Evolutionary conservation across 1,140 invertebrate species (phyloP), one percentile per base, ranked within the genome.

Genomic region (Cydia fagiglandana): DNA sequence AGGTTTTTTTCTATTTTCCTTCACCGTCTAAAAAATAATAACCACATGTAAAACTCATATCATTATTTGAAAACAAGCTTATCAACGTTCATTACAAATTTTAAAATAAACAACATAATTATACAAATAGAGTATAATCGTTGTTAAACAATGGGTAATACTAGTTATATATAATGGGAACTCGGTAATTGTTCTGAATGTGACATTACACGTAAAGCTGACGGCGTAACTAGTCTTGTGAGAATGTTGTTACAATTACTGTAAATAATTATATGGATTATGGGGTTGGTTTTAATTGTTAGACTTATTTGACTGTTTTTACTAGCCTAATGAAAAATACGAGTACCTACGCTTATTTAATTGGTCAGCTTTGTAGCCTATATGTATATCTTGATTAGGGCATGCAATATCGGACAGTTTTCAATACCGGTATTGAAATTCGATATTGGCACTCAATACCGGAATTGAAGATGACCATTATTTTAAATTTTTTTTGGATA

Each of bases 51-150:
- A 61, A 61, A 61, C 56, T 24, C 17, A 17, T 20, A 61, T 7
- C 5, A 61, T 15, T 53, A 47, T 53, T 53, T n/a, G 0, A 47
- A 50, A 56, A 17, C 15, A 7, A 56, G n/a, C 15, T 17, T 24
- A 24, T 24, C 15, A 61, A 61, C 9, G 56, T 7, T 24, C 56
- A 24, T 61, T 24, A 61, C 56, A 61, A 24, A 61, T 4, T 24
- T 61, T 61, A 61, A 61, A 61, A 61, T 4, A 70, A 70, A 70
- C 7, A n/a, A 45, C 9, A 68, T 38, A 70, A 70, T 70, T 45
- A 70, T 17, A 70, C 34, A 70, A 70, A 70, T 10, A 70, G 38
- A 17, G 66, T 38, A 70, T 41, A 70, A 70, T 70, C 66, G 30
- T 64, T 7, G 28, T 34, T 17, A 20, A 70, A 70, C 66, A 70